These are phyloP conservation scores for Hestina assimilis DNA, from an alignment of 1,140 invertebrate species.

Conservation along the genomic window DNA sequence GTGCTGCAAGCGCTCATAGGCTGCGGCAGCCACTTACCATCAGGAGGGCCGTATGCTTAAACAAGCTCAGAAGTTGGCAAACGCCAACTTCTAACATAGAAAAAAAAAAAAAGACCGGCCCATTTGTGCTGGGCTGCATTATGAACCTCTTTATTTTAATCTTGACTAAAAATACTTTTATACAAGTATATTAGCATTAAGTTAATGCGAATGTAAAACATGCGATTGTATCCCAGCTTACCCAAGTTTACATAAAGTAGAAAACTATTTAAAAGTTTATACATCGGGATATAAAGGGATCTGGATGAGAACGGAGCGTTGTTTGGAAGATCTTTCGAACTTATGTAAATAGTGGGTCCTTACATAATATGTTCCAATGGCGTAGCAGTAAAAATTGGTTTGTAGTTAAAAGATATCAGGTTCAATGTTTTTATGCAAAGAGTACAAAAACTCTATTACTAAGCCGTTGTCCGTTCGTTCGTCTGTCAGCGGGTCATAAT, in stretches of 20 bases:
- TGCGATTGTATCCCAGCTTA: background rate
- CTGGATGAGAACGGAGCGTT: background rate
- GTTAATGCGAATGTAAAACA: background rate
- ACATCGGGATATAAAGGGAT: conserved; percentile 5
- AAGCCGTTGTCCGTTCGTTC: too few relatives aligned
- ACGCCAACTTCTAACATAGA: background rate
- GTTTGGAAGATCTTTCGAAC: background rate
- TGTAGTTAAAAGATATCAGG: too few relatives aligned
- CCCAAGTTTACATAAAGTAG: background rate
- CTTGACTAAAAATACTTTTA: background rate
- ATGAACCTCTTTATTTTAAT: too few relatives aligned
- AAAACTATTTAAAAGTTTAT: conserved; percentile 5
- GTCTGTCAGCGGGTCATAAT: too few relatives aligned
- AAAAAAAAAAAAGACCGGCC: too few relatives aligned
- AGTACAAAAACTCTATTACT: too few relatives aligned
- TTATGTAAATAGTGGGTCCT: background rate
- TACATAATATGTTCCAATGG: background rate
- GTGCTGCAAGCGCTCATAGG: too few relatives aligned
- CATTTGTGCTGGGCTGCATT: too few relatives aligned
- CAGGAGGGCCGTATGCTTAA: too few relatives aligned
- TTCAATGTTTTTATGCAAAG: too few relatives aligned
- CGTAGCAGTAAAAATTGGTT: background rate
- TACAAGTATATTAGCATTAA: background rate
- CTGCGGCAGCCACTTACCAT: too few relatives aligned
- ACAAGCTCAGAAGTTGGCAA: too few relatives aligned